phyloP scores from a whole-genome alignment of 2,888 invertebrate genomes.

The Myopa testacea region DNA sequence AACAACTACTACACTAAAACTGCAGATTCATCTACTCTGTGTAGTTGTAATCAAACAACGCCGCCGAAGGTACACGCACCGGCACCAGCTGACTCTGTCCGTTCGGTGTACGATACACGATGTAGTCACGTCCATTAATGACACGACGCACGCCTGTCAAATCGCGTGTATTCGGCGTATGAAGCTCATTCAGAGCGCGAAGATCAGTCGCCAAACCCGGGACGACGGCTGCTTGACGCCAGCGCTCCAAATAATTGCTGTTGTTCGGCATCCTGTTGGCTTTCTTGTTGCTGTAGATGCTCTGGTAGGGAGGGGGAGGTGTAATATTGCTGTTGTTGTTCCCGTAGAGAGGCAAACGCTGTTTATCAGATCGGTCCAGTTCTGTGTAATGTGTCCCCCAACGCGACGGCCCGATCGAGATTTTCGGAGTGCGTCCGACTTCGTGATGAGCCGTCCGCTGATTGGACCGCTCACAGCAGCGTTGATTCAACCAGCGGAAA shows the following conservation, averaged over 20 bases:
- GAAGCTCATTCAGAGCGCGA: not conserved
- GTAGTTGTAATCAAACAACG: slow-evolving; percentile 76
- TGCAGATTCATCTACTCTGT: slow-evolving; percentile 55
- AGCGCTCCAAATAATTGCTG: slow-evolving; percentile 44
- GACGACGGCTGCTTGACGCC: slow-evolving; percentile 44
- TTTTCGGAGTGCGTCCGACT: not conserved
- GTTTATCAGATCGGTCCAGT: slow-evolving; percentile 41
- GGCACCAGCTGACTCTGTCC: slow-evolving; percentile 80
- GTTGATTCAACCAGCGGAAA: slow-evolving; percentile 62
- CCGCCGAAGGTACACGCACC: slow-evolving; percentile 80
- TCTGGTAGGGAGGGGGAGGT: slow-evolving; percentile 77
- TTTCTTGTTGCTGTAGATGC: slow-evolving; percentile 58
- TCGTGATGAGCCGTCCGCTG: slow-evolving; percentile 54
- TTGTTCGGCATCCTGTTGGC: not conserved
- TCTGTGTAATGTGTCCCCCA: slow-evolving; percentile 53
- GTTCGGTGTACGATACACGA: slow-evolving; percentile 73
- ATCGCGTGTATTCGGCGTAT: slow-evolving; percentile 29
- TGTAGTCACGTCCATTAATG: slow-evolving; percentile 83
- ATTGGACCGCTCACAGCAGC: slow-evolving; percentile 47
- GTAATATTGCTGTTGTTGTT: slow-evolving; percentile 59
- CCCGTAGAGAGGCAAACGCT: slow-evolving; percentile 31
- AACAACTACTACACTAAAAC: no score
- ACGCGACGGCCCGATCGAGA: slow-evolving; percentile 51
- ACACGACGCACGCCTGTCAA: slow-evolving; percentile 69
- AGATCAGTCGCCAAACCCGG: not conserved